These are phyloP conservation scores for Lepidurus arcticus DNA, from an alignment of 1,140 invertebrate species.

Conservation along the genomic window DNA sequence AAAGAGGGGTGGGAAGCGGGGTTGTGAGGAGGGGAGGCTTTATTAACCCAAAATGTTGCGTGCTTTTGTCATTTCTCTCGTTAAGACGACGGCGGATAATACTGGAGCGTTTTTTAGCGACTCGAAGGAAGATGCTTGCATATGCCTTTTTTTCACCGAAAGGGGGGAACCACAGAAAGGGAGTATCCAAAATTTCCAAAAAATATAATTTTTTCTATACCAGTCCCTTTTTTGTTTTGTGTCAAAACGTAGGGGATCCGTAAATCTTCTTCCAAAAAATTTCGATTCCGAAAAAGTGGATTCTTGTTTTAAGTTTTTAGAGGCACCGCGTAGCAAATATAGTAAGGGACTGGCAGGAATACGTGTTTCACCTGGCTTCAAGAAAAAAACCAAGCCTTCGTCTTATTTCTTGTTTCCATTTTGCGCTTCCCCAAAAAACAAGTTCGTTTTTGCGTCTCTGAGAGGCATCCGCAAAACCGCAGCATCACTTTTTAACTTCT, in stretches of 20 bases:
- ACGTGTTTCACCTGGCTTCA: background rate
- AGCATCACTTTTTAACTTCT: conserved; percentile 3
- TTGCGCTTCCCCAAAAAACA: background rate
- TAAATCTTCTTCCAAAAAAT: conserved; percentile 16
- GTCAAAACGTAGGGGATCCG: conserved; percentile 6
- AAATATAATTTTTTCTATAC: conserved; percentile 11
- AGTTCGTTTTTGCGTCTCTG: background rate
- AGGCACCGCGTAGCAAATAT: conserved; percentile 17
- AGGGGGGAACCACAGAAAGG: conserved; percentile 1
- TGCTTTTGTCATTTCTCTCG: conserved; percentile 5
- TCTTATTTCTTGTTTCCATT: background rate
- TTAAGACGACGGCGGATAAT: conserved; percentile 5
- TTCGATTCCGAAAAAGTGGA: conserved; percentile 16
- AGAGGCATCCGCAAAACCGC: conserved; percentile 22
- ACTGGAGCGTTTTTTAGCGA: conserved; percentile 5
- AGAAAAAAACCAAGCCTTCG: background rate
- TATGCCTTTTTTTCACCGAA: conserved; percentile 16
- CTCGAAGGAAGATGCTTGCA: conserved; percentile 17
- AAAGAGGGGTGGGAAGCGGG: background rate
- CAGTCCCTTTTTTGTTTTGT: conserved; percentile 6
- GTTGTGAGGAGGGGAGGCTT: background rate
- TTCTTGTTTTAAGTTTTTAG: background rate
- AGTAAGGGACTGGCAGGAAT: conserved; percentile 21
- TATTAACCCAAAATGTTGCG: background rate
- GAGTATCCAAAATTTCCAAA: conserved; percentile 19